Conservation (phyloP, 2,797 vertebrate species). For the Poecile montanus region DNA sequence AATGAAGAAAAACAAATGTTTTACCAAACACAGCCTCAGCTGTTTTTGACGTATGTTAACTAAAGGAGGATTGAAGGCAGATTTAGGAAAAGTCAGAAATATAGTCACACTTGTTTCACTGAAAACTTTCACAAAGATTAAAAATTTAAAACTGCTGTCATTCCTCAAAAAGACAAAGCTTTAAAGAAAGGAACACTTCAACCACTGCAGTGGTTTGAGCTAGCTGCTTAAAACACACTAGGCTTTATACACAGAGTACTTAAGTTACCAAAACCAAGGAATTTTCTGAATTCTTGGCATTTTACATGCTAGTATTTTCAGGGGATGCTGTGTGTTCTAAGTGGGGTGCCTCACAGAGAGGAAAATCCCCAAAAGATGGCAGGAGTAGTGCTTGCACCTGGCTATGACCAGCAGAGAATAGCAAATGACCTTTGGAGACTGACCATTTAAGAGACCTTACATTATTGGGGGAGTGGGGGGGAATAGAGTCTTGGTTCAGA, state of each 20-base stretch:
- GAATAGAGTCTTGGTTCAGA: background rate
- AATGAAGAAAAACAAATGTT: background rate
- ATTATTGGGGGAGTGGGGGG: accelerated
- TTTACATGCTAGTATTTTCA: background rate
- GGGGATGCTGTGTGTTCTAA: background rate
- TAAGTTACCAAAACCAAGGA: background rate
- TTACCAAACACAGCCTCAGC: background rate
- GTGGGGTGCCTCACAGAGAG: background rate
- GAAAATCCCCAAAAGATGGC: background rate
- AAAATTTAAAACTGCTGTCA: background rate
- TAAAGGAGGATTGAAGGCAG: background rate
- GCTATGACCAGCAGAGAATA: background rate
- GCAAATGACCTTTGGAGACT: background rate
- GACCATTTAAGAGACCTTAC: background rate
- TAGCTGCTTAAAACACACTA: background rate
- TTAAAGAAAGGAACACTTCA: background rate
- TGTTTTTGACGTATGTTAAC: background rate
- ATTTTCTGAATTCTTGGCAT: background rate
- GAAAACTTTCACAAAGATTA: background rate
- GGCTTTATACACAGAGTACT: background rate
- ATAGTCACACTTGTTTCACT: background rate
- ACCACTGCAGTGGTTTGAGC: background rate
- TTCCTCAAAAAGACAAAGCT: background rate
- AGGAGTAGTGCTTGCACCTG: background rate
- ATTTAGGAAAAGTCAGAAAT: background rate